Evolutionary conservation across 2,888 invertebrate genomes (phyloP), one percentile per base, ranked within the genome.

Genomic region (Thera britannica): DNA sequence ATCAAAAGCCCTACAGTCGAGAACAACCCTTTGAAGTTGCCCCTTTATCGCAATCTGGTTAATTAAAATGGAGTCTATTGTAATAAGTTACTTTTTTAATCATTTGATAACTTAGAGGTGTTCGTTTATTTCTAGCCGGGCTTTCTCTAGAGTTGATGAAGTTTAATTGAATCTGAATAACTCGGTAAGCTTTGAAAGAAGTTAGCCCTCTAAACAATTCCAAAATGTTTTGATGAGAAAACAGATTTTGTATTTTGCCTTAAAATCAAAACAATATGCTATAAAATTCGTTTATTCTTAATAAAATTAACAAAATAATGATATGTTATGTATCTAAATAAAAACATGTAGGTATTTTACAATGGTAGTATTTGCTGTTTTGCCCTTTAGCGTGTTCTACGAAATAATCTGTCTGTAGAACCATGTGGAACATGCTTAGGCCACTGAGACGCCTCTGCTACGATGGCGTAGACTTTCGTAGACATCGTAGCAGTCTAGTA

Each of bases 51-150:
- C 68, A 57, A 67, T 62, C 67, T 60, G 59, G 71, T 72, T 75
- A 75, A 73, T 75, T 73, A 72, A 72, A 72, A 72, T 69, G 62
- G 66, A 71, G 48, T 65, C 62, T 69, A 51, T 72, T 72, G 74
- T 72, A 51, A 36, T 52, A 48, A 67, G 67, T 67, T 72, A 67
- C 61, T 68, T 70, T 67, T 71, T 70, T 66, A 65, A 73, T 67
- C 51, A 63, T 54, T 55, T 52, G 63, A 61, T 56, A 67, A 63
- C 63, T 63, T 63, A 70, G 57, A 63, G 63, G 54, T 60, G 38
- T 57, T 66, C 58, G 55, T 56, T 58, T 62, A 36, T 63, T 60
- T 67, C 56, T 51, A 55, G 58, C 48, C 23, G 51, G 55, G 36
- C 52, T 61, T 64, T 61, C 51, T 62, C 35, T 66, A 38, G 49